Base-by-base conservation (phyloP, 2,888 invertebrate genomes). In the Malacosoma neustria region DNA sequence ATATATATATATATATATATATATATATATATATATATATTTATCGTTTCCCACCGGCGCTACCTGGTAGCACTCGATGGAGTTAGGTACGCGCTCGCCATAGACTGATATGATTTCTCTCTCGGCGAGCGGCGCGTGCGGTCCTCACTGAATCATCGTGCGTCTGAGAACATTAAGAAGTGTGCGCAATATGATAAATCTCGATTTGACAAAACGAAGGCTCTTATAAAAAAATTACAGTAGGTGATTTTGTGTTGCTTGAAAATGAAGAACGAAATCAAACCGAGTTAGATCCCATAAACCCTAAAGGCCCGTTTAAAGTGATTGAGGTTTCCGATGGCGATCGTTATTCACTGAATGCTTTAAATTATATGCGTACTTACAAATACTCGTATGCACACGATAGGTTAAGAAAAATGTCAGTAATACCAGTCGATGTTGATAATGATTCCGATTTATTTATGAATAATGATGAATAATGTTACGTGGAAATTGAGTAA, bases 361-460 rank as follows among this genome's bases (percentile, higher is more conserved):
- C 43, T 1, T 13, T 49, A 6, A 42, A 40, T 22, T 40, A 34
- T 13, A 45, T 41, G 5, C 32, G 48, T 2, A 46, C 41, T 2
- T 53, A 45, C 34, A 53, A 53, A 14, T 51, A n/a, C n/a, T n/a
- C n/a, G n/a, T n/a, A 51, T 12, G 45, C 49, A 1, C 50, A 50
- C 11, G 51, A 49, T 34, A n/a, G 36, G 11, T 7, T 39, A 30
- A 33, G 33, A 12, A 33, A 15, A 12, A 33, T 33, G 33, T 12
- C 33, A 14, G 7, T 11, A n/a, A 22, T 7, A 6, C 14, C n/a
- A 3, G 33, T 33, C n/a, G n/a, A n/a, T n/a, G n/a, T n/a, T n/a
- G n/a, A n/a, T n/a, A n/a, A n/a, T n/a, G n/a, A n/a, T n/a, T n/a
- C n/a, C n/a, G n/a, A n/a, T n/a, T n/a, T n/a, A n/a, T n/a, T n/a